Evolutionary conservation across 2,797 vertebrate genomes (phyloP).

Genomic region (Eupleurogrammus muticus): DNA sequence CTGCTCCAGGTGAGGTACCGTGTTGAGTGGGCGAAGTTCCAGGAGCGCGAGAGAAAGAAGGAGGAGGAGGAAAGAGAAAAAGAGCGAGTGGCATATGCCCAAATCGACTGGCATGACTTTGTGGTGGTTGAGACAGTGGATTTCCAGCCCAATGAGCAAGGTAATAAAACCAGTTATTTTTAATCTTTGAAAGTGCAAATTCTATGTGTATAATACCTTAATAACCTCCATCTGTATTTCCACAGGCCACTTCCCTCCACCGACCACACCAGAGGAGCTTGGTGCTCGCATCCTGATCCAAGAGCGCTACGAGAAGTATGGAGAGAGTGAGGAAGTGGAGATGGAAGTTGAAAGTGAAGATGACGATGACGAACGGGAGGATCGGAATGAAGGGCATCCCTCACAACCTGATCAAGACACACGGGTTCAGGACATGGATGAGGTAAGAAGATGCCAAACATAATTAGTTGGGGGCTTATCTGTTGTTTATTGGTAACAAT

Average conservation of each 20-base stretch:
- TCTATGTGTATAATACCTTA: conserved; percentile 5
- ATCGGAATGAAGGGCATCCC: conserved; percentile 84
- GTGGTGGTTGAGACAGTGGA: conserved; percentile 99
- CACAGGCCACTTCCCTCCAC: conserved; percentile 97
- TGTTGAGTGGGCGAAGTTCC: conserved; percentile 99
- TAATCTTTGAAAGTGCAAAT: neutral
- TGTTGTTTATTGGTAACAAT: conserved; percentile 4
- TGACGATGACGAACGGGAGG: conserved; percentile 90
- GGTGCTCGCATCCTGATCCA: conserved; percentile 98
- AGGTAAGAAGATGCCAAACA: conserved; percentile 81
- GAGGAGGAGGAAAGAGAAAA: conserved; percentile 98
- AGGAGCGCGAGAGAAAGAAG: conserved; percentile 97
- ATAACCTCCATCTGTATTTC: conserved; percentile 16
- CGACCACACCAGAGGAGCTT: conserved; percentile 96
- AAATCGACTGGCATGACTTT: conserved; percentile 99
- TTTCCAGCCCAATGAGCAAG: conserved; percentile 98
- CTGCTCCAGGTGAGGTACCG: conserved; percentile 91
- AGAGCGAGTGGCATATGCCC: conserved; percentile 96
- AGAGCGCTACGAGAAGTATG: conserved; percentile 98
- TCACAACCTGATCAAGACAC: conserved; percentile 96
- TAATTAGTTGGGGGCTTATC: neutral
- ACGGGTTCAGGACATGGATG: conserved; percentile 99
- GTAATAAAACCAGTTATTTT: conserved; percentile 66
- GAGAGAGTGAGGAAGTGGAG: conserved; percentile 98
- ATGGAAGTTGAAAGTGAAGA: conserved; percentile 99